Conservation (phyloP, 2,113 vertebrate genomes). For the Colius striatus region DNA sequence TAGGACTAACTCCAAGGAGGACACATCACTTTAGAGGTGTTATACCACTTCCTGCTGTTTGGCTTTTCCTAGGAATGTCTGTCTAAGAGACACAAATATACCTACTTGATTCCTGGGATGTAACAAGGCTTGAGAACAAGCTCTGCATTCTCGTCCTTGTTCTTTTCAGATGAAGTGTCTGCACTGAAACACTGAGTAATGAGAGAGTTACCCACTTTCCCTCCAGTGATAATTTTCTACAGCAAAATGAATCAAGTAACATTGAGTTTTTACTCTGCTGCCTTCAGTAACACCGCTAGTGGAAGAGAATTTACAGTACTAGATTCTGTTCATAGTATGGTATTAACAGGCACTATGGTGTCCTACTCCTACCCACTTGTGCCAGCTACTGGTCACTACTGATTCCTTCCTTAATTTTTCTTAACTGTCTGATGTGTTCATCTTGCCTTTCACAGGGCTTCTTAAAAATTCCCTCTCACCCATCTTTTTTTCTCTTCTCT, state of each 20-base stretch:
- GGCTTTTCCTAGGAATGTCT: neutral
- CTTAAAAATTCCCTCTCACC: neutral
- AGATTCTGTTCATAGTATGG: neutral
- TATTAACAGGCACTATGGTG: neutral
- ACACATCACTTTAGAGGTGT: neutral
- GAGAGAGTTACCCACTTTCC: neutral
- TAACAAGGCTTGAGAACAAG: neutral
- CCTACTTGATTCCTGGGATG: neutral
- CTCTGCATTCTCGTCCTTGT: neutral
- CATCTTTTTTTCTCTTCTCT: neutral
- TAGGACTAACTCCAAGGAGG: neutral
- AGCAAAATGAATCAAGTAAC: neutral
- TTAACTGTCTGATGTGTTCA: neutral
- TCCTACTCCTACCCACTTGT: neutral
- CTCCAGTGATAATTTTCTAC: neutral
- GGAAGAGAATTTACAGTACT: neutral
- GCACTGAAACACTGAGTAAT: neutral
- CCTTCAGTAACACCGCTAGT: neutral
- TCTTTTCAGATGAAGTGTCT: neutral
- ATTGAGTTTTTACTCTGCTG: neutral
- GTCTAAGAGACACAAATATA: neutral
- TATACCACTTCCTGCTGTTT: neutral
- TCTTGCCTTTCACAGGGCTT: neutral
- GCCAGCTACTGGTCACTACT: neutral
- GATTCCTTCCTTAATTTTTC: neutral